Evolutionary conservation across 1,140 invertebrate genomes (phyloP).

Genomic region (Globodera rostochiensis): DNA sequence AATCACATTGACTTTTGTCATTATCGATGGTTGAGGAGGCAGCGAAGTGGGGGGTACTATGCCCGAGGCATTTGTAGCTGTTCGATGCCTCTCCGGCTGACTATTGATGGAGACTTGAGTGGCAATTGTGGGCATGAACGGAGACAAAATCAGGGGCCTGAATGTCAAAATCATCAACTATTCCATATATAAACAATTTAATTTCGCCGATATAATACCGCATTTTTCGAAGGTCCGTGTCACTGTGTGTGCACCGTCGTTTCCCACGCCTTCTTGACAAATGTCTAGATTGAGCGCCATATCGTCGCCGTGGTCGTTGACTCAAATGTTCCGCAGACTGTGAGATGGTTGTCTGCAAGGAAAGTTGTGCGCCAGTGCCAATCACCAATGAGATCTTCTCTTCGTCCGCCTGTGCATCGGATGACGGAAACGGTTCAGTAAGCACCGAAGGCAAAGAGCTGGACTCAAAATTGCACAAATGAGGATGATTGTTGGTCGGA

Average conservation of each 20-base stretch:
- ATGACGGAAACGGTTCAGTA: slow-evolving; percentile 13
- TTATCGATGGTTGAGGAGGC: not conserved
- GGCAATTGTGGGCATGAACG: slow-evolving; percentile 60
- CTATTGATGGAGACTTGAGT: slow-evolving; percentile 55
- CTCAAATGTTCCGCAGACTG: slow-evolving; percentile 26
- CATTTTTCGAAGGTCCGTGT: slow-evolving; percentile 44
- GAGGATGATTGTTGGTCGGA: not conserved
- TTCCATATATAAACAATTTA: too few species aligned
- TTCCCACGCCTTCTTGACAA: slow-evolving; percentile 11
- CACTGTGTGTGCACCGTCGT: slow-evolving; percentile 39
- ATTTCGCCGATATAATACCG: slow-evolving; percentile 21
- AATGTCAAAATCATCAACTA: slow-evolving; percentile 28
- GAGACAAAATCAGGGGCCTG: slow-evolving; percentile 57
- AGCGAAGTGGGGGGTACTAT: not conserved
- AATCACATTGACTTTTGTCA: slow-evolving; percentile 20
- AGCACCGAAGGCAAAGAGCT: slow-evolving; percentile 29
- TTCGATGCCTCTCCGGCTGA: slow-evolving; percentile 36
- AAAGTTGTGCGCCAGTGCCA: not conserved
- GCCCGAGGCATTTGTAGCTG: slow-evolving; percentile 25
- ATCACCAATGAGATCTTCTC: slow-evolving; percentile 5
- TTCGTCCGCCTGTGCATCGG: slow-evolving; percentile 20
- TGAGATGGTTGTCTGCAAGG: slow-evolving; percentile 14
- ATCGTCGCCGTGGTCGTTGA: slow-evolving; percentile 12
- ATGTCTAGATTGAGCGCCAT: slow-evolving; percentile 15
- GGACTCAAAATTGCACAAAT: slow-evolving; percentile 26